phyloP scores from a whole-genome alignment of 1,140 invertebrate species.

The Apocrypta bakeri region DNA sequence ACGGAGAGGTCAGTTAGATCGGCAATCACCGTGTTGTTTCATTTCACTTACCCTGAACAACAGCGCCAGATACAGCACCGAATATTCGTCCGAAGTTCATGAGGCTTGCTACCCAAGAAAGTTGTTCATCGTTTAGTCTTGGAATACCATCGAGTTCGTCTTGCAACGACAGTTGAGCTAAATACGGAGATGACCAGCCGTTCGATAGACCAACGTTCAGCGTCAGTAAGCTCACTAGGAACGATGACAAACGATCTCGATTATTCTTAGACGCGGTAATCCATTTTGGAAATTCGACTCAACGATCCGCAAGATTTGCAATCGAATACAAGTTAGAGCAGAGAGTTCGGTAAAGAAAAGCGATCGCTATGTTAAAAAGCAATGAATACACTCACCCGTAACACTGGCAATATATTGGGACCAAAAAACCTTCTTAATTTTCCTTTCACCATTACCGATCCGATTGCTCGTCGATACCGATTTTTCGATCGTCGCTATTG shows the following conservation, averaged over 20 bases:
- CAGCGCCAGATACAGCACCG: conserved; percentile 63
- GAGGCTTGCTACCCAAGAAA: conserved; percentile 70
- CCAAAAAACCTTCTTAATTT: conserved; percentile 55
- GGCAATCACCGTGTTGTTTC: too few relatives aligned
- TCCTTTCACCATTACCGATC: not conserved
- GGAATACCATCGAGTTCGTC: conserved; percentile 55
- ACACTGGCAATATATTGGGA: conserved; percentile 60
- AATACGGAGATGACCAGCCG: conserved; percentile 72
- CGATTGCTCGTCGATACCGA: not conserved
- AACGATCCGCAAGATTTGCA: too few relatives aligned
- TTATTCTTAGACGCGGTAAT: too few relatives aligned
- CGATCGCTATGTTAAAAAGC: too few relatives aligned
- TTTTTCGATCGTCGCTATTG: not conserved
- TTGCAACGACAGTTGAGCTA: conserved; percentile 66
- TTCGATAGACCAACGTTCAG: conserved; percentile 66
- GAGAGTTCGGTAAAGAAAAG: too few relatives aligned
- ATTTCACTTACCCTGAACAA: conserved; percentile 69
- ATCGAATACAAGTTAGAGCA: too few relatives aligned
- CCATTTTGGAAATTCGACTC: too few relatives aligned
- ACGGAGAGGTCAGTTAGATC: not conserved
- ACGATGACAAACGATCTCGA: not conserved
- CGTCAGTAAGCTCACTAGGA: conserved; percentile 64
- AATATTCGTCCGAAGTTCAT: conserved; percentile 67
- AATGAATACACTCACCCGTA: conserved; percentile 52
- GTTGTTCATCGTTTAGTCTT: conserved; percentile 63